Conservation (phyloP, 2,888 invertebrate species). For the Bruchidius siliquastri region DNA sequence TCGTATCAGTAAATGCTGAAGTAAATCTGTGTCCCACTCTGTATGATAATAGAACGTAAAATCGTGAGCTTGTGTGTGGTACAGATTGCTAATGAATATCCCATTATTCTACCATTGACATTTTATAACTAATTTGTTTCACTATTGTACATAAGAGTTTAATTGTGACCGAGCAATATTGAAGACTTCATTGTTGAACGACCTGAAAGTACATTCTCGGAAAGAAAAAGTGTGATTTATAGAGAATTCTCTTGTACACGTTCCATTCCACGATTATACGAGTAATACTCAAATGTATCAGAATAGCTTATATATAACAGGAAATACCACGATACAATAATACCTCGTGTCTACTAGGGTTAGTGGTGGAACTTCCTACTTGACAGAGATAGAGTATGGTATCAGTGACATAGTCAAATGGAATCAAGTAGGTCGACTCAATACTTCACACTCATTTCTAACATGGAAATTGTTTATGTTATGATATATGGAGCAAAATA, state of each 20-base stretch:
- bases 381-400: too few species aligned
- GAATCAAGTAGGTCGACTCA: too few species aligned
- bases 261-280: background rate
- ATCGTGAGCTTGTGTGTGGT: slow-evolving; percentile 30
- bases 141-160: background rate
- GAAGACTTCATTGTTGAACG: background rate
- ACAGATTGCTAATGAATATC: slow-evolving; percentile 25
- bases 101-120: background rate
- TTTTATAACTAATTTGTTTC: background rate
- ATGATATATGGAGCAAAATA: too few species aligned
- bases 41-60: slow-evolving; percentile 7
- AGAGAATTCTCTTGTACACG: background rate
- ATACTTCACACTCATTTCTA: too few species aligned
- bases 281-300: background rate
- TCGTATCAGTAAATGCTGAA: background rate
- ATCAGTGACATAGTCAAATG: too few species aligned
- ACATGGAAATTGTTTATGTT: too few species aligned
- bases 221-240: background rate
- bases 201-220: background rate
- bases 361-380: too few species aligned
- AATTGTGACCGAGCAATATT: background rate
- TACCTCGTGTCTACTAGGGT: background rate
- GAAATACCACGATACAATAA: background rate
- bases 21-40: background rate
- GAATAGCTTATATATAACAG: background rate